These are phyloP conservation scores for Eulacestoma nigropectus DNA, from an alignment of 2,113 vertebrate species.

Conservation along the genomic window DNA sequence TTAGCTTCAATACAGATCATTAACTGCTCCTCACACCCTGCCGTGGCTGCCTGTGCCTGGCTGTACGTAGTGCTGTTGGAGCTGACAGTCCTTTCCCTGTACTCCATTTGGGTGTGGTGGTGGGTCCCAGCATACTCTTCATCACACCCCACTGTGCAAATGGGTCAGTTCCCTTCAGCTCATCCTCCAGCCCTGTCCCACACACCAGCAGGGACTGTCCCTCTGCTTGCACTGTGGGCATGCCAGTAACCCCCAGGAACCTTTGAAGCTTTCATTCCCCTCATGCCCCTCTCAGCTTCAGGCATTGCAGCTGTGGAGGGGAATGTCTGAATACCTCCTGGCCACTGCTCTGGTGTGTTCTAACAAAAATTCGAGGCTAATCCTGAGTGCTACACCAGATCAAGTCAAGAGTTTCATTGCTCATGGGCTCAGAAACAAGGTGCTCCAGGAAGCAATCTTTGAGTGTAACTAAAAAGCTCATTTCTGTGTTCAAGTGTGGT, in stretches of 20 bases:
- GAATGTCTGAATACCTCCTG: background rate
- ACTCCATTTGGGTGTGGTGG: accelerated
- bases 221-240: background rate
- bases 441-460: background rate
- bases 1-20: background rate
- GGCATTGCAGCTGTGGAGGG: background rate
- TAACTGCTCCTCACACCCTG: background rate
- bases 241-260: too few relatives aligned
- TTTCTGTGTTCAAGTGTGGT: background rate
- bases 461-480: background rate
- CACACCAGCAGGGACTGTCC: background rate
- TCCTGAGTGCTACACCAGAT: background rate
- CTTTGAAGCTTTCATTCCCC: background rate
- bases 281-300: background rate
- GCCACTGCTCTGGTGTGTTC: background rate
- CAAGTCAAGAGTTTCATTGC: background rate
- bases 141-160: background rate
- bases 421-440: background rate
- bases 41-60: background rate
- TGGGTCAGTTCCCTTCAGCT: background rate
- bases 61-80: background rate
- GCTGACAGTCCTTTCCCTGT: background rate
- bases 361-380: background rate
- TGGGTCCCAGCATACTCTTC: accelerated
- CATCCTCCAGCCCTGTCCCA: background rate